A percentile compares a stretch with the other conserved stretches of the same genome.
Conservation (phyloP, 2,113 vertebrate genomes). For the Pleuronectes platessa region DNA sequence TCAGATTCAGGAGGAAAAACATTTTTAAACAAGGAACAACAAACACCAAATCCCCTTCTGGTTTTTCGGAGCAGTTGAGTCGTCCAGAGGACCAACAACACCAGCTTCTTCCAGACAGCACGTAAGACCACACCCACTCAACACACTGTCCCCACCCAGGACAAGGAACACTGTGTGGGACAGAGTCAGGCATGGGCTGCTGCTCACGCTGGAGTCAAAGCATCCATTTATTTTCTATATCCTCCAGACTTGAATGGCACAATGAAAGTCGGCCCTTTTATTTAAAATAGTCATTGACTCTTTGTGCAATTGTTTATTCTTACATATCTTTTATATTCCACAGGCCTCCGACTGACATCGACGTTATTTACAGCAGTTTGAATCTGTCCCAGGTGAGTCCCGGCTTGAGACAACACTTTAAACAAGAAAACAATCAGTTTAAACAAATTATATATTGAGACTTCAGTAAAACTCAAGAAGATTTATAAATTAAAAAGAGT, state of each 20-base stretch:
- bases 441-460: background rate
- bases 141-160: background rate
- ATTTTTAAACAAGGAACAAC: background rate
- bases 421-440: background rate
- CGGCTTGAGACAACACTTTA: background rate
- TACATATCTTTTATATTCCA: conserved; percentile 1
- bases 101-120: conserved; percentile 41
- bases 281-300: background rate
- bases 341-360: conserved; percentile 42
- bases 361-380: conserved; percentile 47
- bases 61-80: conserved; percentile 17
- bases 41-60: background rate
- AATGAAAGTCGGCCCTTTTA: background rate
- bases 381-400: conserved; percentile 53
- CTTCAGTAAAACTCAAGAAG: too few species aligned
- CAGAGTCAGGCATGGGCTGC: conserved; percentile 6
- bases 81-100: background rate
- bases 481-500: too few species aligned
- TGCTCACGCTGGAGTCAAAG: conserved; percentile 18
- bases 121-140: conserved; percentile 44
- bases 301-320: background rate
- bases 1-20: conserved; percentile 45
- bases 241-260: background rate
- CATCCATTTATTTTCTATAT: conserved; percentile 18
- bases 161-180: conserved; percentile 23